Percentiles rank a stretch among this genome's conserved stretches.
phyloP scores from a whole-genome alignment of 2,797 vertebrate genomes.

The Oryzias sinensis region DNA sequence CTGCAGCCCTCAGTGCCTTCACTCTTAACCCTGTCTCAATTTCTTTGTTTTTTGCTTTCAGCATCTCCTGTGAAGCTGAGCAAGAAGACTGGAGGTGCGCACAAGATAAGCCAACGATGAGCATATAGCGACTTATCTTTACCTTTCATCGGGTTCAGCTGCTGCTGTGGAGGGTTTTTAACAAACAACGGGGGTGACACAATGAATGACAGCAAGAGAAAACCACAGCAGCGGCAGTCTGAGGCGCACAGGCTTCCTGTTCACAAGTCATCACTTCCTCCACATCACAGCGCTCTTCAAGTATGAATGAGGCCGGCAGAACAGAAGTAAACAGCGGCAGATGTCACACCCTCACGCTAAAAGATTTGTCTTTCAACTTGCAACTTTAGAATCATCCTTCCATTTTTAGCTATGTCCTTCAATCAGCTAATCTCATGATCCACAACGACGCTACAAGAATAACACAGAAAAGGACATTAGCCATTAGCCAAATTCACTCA shows the following conservation, averaged over 20 bases:
- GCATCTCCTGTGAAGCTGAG: constrained; percentile 19
- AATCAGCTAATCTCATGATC: neutral
- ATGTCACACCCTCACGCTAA: constrained; percentile 4
- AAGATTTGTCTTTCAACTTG: constrained; percentile 9
- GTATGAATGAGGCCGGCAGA: constrained; percentile 68
- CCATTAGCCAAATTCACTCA: no score
- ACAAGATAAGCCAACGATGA: neutral
- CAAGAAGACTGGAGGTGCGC: constrained; percentile 6
- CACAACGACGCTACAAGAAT: no score
- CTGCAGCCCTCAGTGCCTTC: constrained; percentile 34
- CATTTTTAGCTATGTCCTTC: neutral
- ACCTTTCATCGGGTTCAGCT: constrained; percentile 1
- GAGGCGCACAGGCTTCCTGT: constrained; percentile 71
- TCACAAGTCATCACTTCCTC: constrained; percentile 78
- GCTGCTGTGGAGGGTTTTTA: constrained; percentile 8
- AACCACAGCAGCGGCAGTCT: constrained; percentile 67
- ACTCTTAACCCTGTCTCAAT: neutral
- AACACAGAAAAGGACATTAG: no score
- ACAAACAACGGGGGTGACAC: constrained; percentile 44
- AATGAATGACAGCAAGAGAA: constrained; percentile 67
- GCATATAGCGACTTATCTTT: neutral
- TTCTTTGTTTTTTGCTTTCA: neutral
- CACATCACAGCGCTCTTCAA: constrained; percentile 53
- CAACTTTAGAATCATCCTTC: neutral
- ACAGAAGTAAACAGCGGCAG: constrained; percentile 30